Base-by-base conservation (phyloP, 2,113 vertebrate genomes). In the Pelvicachromis taeniatus region DNA sequence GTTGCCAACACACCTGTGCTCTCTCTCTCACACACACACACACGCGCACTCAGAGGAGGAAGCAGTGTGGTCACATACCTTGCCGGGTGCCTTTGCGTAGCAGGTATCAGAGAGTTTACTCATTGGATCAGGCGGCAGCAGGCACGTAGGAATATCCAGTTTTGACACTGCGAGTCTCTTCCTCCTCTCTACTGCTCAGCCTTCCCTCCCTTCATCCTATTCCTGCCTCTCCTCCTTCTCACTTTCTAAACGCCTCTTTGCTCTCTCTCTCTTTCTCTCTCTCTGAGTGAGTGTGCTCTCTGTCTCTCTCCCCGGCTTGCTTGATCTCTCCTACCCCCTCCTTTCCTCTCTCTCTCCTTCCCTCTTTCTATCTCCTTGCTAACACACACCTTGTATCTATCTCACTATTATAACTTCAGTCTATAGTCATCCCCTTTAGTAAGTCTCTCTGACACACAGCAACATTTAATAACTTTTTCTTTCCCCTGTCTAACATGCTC, bases 101-200 rank as follows among this genome's bases (percentile, higher is more conserved):
- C 93, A 89, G 92, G 91, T 84, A 89, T 86, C 85, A 87, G 90
- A 89, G 87, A 91, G 92, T 95, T 91, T 90, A 93, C 93, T 96
- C 95, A 97, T 95, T 94, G 91, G 94, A 95, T 94, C 92, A 90
- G 93, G 91, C 89, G 16, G 89, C 90, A 89, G 92, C 93, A 85
- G 88, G 92, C 94, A 92, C 83, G 89, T 88, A 89, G 85, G 89
- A 93, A 95, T 94, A 97, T 96, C 95, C 96, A 96, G 94, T 95
- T 94, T 94, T 91, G 92, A 95, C 91, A 92, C 86, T 85, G 90
- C 77, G 81, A 88, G 90, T 91, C 89, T 95, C 85, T 93, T 89
- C 91, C 88, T 95, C 89, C 89, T 92, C 91, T 91, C 88, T 92
- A 89, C 84, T 79, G 91, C 92, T 95, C 92, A 89, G 92, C 91